These are phyloP conservation scores for Oligia latruncula DNA, from an alignment of 2,888 invertebrate genomes.

Conservation along the genomic window DNA sequence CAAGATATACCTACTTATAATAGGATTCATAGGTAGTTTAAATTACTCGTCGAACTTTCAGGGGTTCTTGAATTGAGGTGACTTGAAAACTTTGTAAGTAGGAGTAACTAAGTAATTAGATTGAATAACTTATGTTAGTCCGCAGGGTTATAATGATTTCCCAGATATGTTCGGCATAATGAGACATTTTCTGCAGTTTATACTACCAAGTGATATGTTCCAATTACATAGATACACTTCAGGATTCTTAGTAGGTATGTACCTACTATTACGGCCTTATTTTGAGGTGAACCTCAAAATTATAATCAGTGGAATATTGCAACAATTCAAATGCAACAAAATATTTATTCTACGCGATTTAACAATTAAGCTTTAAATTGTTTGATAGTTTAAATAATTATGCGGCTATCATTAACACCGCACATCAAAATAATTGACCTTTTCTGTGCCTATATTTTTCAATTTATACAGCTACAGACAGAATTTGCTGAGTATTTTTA, in stretches of 20 bases:
- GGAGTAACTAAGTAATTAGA: constrained; percentile 18
- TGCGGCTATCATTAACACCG: constrained; percentile 40
- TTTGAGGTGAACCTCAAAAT: constrained; percentile 10
- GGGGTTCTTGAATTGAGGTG: not conserved
- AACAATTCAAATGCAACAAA: constrained; percentile 29
- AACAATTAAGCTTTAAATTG: constrained; percentile 40
- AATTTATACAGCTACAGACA: constrained; percentile 1
- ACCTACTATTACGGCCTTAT: not conserved
- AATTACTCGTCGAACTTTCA: constrained; percentile 14
- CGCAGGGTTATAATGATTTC: constrained; percentile 24
- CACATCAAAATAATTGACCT: constrained; percentile 16
- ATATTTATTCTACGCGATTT: constrained; percentile 35
- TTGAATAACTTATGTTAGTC: constrained; percentile 37
- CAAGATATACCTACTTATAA: not conserved
- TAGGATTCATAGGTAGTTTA: constrained; percentile 18
- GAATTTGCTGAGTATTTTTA: constrained; percentile 18
- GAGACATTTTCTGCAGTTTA: constrained; percentile 4
- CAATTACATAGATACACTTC: not conserved
- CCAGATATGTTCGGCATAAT: constrained; percentile 2
- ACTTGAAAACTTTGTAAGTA: constrained; percentile 25
- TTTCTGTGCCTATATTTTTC: constrained; percentile 11
- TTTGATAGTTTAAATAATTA: constrained; percentile 46
- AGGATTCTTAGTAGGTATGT: not conserved
- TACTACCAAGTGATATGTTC: not conserved
- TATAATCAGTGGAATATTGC: constrained; percentile 19